A percentile compares a stretch with the other conserved stretches of the same genome.
These are phyloP conservation scores for Vulpes ferrilata DNA, from an alignment of 2,113 vertebrate genomes.

Conservation along the genomic window DNA sequence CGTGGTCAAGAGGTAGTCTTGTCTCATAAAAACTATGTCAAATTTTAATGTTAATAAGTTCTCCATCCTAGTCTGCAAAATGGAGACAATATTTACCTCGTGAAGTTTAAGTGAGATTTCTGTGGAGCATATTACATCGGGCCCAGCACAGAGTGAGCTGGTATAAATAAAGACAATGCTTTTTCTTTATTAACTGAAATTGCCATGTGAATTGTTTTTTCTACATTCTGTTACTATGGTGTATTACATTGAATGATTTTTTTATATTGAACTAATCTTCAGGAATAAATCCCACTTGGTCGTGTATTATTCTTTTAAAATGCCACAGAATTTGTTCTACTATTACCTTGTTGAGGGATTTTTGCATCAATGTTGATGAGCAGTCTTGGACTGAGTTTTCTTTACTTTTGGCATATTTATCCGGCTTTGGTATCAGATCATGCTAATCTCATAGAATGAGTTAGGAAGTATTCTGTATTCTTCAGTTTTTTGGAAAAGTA, in stretches of 20 bases:
- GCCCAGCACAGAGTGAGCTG: neutral
- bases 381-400: neutral
- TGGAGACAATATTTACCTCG: neutral
- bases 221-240: neutral
- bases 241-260: neutral
- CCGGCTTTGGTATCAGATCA: neutral
- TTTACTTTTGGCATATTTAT: neutral
- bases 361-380: neutral
- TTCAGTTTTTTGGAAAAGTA: neutral
- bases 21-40: neutral
- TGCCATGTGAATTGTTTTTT: neutral
- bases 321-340: neutral
- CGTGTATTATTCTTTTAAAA: neutral
- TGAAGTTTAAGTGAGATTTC: neutral
- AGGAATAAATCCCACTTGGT: conserved; percentile 2
- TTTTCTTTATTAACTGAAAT: neutral
- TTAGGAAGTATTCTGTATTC: neutral
- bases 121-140: neutral
- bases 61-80: neutral
- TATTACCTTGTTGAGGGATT: neutral
- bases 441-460: neutral
- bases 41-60: neutral
- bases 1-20: neutral
- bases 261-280: neutral
- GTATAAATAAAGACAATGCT: neutral